A percentile compares a stretch with the other conserved stretches of the same genome.
These are phyloP conservation scores for Zaprionus kolodkinae DNA, from an alignment of 1,140 invertebrate species.

Conservation along the genomic window DNA sequence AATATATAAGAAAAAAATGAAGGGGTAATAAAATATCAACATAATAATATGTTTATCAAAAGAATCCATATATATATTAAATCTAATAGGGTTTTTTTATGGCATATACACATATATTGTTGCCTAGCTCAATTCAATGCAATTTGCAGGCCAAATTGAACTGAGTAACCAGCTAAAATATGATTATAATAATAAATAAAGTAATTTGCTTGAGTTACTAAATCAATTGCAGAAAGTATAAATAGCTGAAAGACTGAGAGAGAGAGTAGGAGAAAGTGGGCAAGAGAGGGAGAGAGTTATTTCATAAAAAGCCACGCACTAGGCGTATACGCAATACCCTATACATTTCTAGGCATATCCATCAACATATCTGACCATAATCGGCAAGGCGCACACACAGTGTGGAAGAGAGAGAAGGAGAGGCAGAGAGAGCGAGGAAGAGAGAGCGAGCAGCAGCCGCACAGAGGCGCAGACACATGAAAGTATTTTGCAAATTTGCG, in stretches of 20 bases:
- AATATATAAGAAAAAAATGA: too few species aligned
- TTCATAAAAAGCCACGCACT: constrained; percentile 14
- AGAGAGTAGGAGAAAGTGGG: background rate
- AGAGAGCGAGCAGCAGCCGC: background rate
- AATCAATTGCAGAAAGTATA: constrained; percentile 30
- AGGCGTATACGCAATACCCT: constrained; percentile 58
- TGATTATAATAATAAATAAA: too few species aligned
- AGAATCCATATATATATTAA: too few species aligned
- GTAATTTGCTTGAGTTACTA: constrained; percentile 22
- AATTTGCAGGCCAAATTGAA: constrained; percentile 10
- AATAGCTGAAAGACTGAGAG: background rate
- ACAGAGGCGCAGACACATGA: constrained; percentile 61
- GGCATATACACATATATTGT: too few species aligned
- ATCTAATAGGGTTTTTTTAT: too few species aligned
- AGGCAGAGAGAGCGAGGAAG: too few species aligned
- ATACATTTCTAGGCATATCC: constrained; percentile 60
- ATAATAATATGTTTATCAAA: too few species aligned
- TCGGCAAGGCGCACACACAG: constrained; percentile 23
- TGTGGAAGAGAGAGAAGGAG: background rate
- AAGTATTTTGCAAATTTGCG: constrained; percentile 83
- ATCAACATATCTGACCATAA: constrained; percentile 63
- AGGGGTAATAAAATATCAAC: too few species aligned
- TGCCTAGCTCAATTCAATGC: background rate
- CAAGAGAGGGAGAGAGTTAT: background rate
- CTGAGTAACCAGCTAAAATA: background rate